phyloP scores from a whole-genome alignment of 2,888 invertebrate genomes.

The Isoperla grammatica region DNA sequence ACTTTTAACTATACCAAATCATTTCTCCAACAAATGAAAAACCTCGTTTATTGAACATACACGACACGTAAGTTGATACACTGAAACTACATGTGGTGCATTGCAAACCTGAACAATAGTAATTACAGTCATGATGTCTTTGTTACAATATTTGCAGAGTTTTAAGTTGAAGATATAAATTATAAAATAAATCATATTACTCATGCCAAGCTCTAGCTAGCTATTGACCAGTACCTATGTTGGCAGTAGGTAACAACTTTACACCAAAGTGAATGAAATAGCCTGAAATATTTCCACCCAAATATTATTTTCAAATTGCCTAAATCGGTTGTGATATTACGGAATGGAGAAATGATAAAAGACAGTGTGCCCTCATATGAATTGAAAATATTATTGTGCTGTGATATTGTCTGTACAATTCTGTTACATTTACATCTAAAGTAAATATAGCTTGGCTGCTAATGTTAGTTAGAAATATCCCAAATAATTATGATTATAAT shows the following conservation, averaged over 20 bases:
- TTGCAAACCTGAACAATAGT: too few relatives aligned
- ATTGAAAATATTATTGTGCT: constrained; percentile 28
- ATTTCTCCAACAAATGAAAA: too few relatives aligned
- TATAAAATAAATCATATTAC: too few relatives aligned
- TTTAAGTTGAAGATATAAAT: too few relatives aligned
- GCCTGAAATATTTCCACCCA: neutral
- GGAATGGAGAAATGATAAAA: constrained; percentile 22
- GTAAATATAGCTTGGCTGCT: constrained; percentile 24
- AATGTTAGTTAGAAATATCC: constrained; percentile 23
- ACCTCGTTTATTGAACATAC: too few relatives aligned
- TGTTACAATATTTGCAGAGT: too few relatives aligned
- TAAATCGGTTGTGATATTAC: constrained; percentile 24
- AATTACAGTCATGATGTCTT: too few relatives aligned
- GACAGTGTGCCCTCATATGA: constrained; percentile 22
- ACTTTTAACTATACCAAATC: too few relatives aligned
- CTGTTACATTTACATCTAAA: constrained; percentile 25
- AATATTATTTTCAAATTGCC: constrained; percentile 1
- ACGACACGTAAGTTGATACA: too few relatives aligned
- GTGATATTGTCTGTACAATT: constrained; percentile 32
- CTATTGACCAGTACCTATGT: neutral
- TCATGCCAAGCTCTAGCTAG: too few relatives aligned
- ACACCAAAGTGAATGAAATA: neutral
- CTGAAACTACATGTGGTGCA: too few relatives aligned
- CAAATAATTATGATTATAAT: constrained; percentile 16
- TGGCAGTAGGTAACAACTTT: neutral